Base-by-base conservation (phyloP, 35 echinoderm and acorn worm species). In the Strongylocentrotus purpuratus region DNA sequence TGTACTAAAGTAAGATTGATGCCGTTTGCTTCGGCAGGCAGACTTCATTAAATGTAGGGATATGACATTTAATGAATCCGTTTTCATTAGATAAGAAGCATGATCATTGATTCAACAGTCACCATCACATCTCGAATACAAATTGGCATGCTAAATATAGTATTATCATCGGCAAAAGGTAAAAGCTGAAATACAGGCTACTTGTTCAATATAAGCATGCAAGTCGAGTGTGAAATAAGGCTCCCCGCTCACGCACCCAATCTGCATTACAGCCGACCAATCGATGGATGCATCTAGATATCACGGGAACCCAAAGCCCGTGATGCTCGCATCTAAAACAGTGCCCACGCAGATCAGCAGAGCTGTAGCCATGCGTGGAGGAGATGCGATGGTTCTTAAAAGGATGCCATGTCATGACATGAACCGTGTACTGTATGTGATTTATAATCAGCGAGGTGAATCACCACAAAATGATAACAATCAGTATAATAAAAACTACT, bases 221-320 rank as follows among this genome's bases (percentile, higher is more conserved):
- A n/a, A 78, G 65, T 78, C 65, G 65, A 78, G 65, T 78, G 65
- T 78, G 28, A 78, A 78, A 78, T 78, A 78, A 78, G 15, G 65
- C 65, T 78, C 20, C 20, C 65, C 22, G n/a, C 65, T 78, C 65
- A n/a, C 65, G 65, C 65, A 78, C 65, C 65, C 65, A 78, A 78
- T 78, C 65, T 78, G 65, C 65, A 78, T 78, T 78, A 78, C 65
- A 78, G 65, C 65, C 7, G n/a, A 78, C 65, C 65, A 7, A 78
- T 78, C 65, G 65, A 78, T 78, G 65, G 65, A 78, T 78, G 65
- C 65, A 78, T 78, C 28, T 78, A n/a, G 65, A 78, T 78, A 78
- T 78, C 65, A 78, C 25, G 28, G 20, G 20, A 15, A 28, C 65
- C 65, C 65, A 4, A 78, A 4, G 7, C 65, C 65, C 28, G 65